Base-by-base conservation (phyloP, 1,140 invertebrate species). In the Sipha flava region DNA sequence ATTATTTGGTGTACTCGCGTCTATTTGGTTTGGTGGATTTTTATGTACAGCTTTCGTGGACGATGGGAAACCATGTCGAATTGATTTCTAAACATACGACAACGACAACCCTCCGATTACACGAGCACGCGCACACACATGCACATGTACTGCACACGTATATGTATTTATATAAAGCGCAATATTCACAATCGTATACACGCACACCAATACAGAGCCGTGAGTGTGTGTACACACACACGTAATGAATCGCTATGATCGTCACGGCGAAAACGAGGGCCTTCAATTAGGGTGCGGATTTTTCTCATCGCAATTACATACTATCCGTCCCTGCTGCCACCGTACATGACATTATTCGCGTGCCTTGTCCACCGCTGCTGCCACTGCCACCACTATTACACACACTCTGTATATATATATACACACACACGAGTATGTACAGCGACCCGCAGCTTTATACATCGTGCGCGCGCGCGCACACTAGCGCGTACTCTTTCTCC, bases 221-320 rank as follows among this genome's bases (percentile, higher is more conserved):
- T n/a, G n/a, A n/a, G n/a, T n/a, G n/a, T n/a, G n/a, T n/a, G n/a
- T n/a, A n/a, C n/a, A n/a, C n/a, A n/a, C n/a, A n/a, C n/a, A 21
- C 29, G 29, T 64, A 37, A 66, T 43, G 37, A 66, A 66, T 66
- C 26, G 37, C 62, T 5, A 40, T 40, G 62, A 66, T 40, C 31
- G n/a, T 40, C 62, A 66, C 64, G 64, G 64, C 64, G 64, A 68
- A 23, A 45, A 68, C 40, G 64, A 68, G 64, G 40, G 64, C 40
- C 23, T 45, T 43, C 64, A 68, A 68, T 68, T 68, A 68, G 64
- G 64, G 64, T 68, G 64, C 40, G 64, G 64, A 45, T 68, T 68
- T 68, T 45, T 68, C 40, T 68, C 64, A 23, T 45, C 37, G 37
- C 40, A 68, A 68, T 68, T 68, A 68, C 64, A 43, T 21, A 18